A percentile compares a stretch with the other conserved stretches of the same genome.
phyloP scores from a whole-genome alignment of 2,113 vertebrate genomes.

The Mirza zaza region DNA sequence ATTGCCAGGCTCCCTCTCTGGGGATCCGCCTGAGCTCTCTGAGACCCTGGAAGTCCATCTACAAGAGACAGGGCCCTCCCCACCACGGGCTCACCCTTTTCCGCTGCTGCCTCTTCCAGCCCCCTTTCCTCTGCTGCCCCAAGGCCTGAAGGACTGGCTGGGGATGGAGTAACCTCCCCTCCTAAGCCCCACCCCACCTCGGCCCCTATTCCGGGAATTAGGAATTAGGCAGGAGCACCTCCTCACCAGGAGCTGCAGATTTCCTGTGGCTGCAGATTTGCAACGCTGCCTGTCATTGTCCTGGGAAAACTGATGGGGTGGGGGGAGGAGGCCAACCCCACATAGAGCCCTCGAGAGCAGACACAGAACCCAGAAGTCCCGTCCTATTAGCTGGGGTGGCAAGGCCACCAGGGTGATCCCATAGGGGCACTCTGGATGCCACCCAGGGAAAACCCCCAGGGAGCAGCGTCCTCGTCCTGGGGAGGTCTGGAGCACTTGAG shows the following conservation, averaged over 20 bases:
- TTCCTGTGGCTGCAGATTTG: background rate
- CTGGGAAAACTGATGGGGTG: background rate
- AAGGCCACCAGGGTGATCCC: background rate
- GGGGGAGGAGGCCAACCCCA: background rate
- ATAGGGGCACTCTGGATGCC: background rate
- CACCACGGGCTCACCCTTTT: background rate
- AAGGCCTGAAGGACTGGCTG: background rate
- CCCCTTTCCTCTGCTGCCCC: background rate
- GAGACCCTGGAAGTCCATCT: background rate
- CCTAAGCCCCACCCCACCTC: background rate
- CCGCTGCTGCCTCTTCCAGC: background rate
- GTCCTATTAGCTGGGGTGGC: background rate
- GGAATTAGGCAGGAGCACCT: background rate
- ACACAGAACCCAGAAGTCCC: background rate
- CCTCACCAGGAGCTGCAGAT: background rate
- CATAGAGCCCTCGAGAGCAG: background rate
- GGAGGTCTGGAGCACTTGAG: background rate
- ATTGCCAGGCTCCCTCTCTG: background rate
- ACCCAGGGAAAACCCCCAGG: background rate
- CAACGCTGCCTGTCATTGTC: background rate
- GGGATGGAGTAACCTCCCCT: background rate
- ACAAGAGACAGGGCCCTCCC: background rate
- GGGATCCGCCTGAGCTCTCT: background rate
- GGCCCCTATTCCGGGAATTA: conserved; percentile 23
- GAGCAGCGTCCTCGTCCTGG: background rate